phyloP scores from a whole-genome alignment of 2,888 invertebrate species.

The Caenorhabditis sp. region DNA sequence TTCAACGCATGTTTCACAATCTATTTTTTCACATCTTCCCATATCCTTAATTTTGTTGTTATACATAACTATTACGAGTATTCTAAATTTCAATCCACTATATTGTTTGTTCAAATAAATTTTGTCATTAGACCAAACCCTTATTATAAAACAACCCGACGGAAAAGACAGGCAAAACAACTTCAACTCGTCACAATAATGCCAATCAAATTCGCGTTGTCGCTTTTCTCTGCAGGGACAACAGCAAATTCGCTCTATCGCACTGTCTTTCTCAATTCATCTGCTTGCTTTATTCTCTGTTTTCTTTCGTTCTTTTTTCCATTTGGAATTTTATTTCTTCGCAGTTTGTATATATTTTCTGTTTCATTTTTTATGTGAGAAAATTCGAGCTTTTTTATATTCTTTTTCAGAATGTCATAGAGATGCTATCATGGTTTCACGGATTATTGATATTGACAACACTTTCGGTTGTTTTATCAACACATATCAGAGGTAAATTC shows the following conservation, averaged over 20 bases:
- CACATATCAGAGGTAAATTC: conserved; percentile 32
- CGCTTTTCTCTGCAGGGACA: not conserved
- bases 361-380: not conserved
- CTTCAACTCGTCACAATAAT: not conserved
- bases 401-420: conserved; percentile 35
- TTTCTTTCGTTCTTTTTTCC: conserved; percentile 72
- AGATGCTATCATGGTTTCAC: conserved; percentile 26
- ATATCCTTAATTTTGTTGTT: not conserved
- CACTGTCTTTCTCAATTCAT: conserved; percentile 1
- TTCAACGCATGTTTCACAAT: not conserved
- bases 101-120: not conserved
- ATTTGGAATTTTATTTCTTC: not conserved
- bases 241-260: not conserved
- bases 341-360: not conserved
- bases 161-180: too few relatives aligned
- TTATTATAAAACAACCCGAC: too few relatives aligned
- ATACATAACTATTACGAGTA: conserved; percentile 5
- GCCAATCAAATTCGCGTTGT: not conserved
- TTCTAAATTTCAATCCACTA: too few relatives aligned
- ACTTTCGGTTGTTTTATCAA: conserved; percentile 7
- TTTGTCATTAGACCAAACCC: too few relatives aligned
- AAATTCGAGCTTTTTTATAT: not conserved
- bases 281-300: conserved; percentile 11
- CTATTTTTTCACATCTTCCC: not conserved
- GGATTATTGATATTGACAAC: conserved; percentile 3